phyloP scores from a whole-genome alignment of 1,140 invertebrate species.

The Hycleus cichorii region DNA sequence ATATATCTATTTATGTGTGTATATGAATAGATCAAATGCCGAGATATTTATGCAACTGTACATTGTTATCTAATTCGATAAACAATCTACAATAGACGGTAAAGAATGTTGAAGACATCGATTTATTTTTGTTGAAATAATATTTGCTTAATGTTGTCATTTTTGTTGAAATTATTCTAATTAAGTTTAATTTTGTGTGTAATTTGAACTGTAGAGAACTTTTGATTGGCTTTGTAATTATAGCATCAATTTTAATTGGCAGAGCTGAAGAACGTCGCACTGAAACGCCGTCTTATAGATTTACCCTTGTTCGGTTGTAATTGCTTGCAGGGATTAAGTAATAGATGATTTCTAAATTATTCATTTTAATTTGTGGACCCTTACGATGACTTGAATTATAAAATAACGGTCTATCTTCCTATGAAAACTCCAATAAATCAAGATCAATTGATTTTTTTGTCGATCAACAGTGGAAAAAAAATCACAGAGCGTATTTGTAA shows the following conservation, averaged over 20 bases:
- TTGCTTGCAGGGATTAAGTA: constrained; percentile 36
- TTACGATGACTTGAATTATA: constrained; percentile 21
- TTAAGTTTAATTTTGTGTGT: constrained; percentile 34
- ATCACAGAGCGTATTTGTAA: constrained; percentile 8
- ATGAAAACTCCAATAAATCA: neutral
- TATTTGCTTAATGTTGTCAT: constrained; percentile 27
- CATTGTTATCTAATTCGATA: too few relatives aligned
- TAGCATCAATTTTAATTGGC: constrained; percentile 39
- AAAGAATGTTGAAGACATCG: too few relatives aligned
- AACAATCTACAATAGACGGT: too few relatives aligned
- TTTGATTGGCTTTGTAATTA: constrained; percentile 38
- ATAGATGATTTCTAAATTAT: constrained; percentile 38
- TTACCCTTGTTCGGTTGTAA: constrained; percentile 33
- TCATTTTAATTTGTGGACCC: constrained; percentile 35
- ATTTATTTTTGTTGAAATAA: constrained; percentile 5
- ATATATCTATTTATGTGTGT: too few relatives aligned
- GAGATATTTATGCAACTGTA: too few relatives aligned
- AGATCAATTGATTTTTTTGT: too few relatives aligned
- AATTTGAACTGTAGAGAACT: constrained; percentile 33
- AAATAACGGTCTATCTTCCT: constrained; percentile 16
- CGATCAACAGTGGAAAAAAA: too few relatives aligned
- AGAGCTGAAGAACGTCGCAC: constrained; percentile 25
- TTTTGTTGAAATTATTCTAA: constrained; percentile 23
- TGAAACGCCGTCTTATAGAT: constrained; percentile 29
- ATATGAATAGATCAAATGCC: too few relatives aligned